Conservation (phyloP, 2,888 invertebrate genomes). For the Hirtodrosophila confusa region DNA sequence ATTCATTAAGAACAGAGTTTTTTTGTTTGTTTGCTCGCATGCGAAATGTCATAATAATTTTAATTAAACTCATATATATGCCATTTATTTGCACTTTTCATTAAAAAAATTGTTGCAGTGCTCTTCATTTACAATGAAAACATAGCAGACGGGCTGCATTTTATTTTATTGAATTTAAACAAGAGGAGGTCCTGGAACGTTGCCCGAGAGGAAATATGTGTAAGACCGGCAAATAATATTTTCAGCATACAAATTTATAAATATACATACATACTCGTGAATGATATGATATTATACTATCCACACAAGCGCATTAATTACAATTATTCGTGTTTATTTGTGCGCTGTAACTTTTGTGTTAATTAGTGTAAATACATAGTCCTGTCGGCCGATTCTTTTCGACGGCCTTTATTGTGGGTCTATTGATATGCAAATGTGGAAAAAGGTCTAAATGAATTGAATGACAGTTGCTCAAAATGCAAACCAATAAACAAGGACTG, state of each 20-base stretch:
- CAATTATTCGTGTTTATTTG: slow-evolving; percentile 67
- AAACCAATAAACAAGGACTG: slow-evolving; percentile 2
- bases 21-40: slow-evolving; percentile 4
- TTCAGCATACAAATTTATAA: slow-evolving; percentile 46
- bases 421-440: slow-evolving; percentile 52
- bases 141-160: slow-evolving; percentile 29
- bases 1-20: slow-evolving; percentile 11
- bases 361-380: slow-evolving; percentile 56
- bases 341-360: slow-evolving; percentile 54
- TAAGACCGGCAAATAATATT: slow-evolving; percentile 27
- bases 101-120: slow-evolving; percentile 28
- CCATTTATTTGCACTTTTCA: slow-evolving; percentile 58
- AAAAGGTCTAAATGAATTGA: slow-evolving; percentile 32
- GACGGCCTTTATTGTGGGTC: slow-evolving; percentile 13
- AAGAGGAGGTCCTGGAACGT: slow-evolving; percentile 28
- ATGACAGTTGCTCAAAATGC: slow-evolving; percentile 47
- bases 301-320: slow-evolving; percentile 56
- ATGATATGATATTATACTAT: slow-evolving; percentile 32
- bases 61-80: slow-evolving; percentile 58
- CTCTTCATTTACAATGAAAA: slow-evolving; percentile 56
- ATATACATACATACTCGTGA: slow-evolving; percentile 24
- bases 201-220: slow-evolving; percentile 24
- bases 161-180: slow-evolving; percentile 58
- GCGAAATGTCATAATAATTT: slow-evolving; percentile 53
- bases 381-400: slow-evolving; percentile 21